Evolutionary conservation across 1,140 invertebrate genomes (phyloP), one percentile per base, ranked within the genome.

Genomic region (Akabosia matsudoensis): DNA sequence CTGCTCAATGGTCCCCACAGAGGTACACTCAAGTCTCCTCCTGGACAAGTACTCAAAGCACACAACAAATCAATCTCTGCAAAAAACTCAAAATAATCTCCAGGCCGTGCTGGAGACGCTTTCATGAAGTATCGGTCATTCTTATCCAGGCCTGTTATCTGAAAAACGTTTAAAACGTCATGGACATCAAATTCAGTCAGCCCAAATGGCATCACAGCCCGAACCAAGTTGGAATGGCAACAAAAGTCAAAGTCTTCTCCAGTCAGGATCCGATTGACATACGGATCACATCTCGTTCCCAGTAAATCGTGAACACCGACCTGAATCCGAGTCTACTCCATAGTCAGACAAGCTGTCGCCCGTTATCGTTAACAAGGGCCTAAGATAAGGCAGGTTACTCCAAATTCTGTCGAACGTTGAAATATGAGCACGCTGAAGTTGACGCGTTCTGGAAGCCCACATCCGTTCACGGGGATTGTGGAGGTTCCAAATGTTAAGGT

Each of bases 91-190:
- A 87, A 85, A 31, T 84, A 87, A 73, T 87, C 86, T 7, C 86
- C 86, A 77, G 84, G 84, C 74, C 79, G 81, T 0, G 86, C 86
- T 7, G 86, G 86, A 79, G 84, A 87, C 0, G 84, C 83, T 74
- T 87, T 87, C 76, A 84, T 85, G 77, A 87, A 87, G 74, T 87
- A 87, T 76, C 86, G 84, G 18, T 85, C 82, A 13, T 85, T 86
- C 56, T 85, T 83, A 82, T 83, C 74, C 0, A 82, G 71, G 24
- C 79, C 78, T n/a, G 86, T 87, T 76, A 85, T 86, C 85, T 87
- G 87, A 33, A 87, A 87, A 24, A 87, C 85, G 74, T 87, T 87
- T 83, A 86, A 85, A 0, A 87, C 86, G 81, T 87, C 86, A 76
- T 87, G 86, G 0, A 87, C 86, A 79, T 87, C 86, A 64, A 84